Percentiles rank a stretch among this genome's conserved stretches.
Conservation (phyloP, 2,797 vertebrate genomes). For the Jordanella pulchra region DNA sequence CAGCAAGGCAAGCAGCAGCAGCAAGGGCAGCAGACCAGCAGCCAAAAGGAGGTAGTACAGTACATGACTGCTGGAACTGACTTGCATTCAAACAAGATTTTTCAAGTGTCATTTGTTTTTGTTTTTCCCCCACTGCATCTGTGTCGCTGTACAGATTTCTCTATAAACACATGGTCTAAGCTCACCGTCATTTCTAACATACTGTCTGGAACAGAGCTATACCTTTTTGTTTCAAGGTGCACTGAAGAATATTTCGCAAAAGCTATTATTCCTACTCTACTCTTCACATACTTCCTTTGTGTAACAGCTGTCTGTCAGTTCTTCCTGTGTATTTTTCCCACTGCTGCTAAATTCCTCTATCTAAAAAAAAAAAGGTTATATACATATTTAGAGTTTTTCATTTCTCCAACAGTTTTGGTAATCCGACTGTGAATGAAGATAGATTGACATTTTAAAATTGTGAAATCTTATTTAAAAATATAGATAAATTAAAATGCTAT, state of each 20-base stretch:
- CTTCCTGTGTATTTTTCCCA: constrained; percentile 59
- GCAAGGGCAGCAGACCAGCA: constrained; percentile 89
- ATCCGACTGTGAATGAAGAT: constrained; percentile 81
- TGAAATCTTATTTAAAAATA: constrained; percentile 82
- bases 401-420: constrained; percentile 56
- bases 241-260: constrained; percentile 55
- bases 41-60: constrained; percentile 94
- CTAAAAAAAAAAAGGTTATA: constrained; percentile 78
- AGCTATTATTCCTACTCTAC: constrained; percentile 51
- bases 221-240: constrained; percentile 52
- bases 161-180: constrained; percentile 57
- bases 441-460: constrained; percentile 76
- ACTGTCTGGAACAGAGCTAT: constrained; percentile 47
- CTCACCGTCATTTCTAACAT: constrained; percentile 55
- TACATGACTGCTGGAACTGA: constrained; percentile 9
- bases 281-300: constrained; percentile 26
- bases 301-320: constrained; percentile 36
- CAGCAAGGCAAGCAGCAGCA: constrained; percentile 88
- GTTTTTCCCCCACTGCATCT: constrained; percentile 4
- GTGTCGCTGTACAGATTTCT: constrained; percentile 71
- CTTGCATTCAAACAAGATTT: constrained; percentile 64
- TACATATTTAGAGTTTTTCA: constrained; percentile 66
- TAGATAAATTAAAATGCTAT: constrained; percentile 74
- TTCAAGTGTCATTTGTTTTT: constrained; percentile 53
- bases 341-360: constrained; percentile 78